These are phyloP conservation scores for Muscina levida DNA, from an alignment of 2,888 invertebrate species.

Conservation along the genomic window DNA sequence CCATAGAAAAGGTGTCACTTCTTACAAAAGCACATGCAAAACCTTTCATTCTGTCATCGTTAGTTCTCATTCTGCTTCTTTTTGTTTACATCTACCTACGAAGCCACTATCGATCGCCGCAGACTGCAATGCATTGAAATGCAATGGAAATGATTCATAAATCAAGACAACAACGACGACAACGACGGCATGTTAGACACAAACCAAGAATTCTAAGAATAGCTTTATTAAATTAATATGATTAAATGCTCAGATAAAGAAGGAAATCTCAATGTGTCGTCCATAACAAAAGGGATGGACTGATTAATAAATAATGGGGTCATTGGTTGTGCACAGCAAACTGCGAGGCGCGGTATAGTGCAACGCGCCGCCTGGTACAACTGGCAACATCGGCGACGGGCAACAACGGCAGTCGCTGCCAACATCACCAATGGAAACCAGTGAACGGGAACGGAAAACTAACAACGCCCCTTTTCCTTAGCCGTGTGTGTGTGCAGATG, in stretches of 20 bases:
- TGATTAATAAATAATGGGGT: conserved; percentile 17
- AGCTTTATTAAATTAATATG: conserved; percentile 25
- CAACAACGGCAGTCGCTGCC: not conserved
- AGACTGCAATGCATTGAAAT: not conserved
- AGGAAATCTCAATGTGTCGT: conserved; percentile 19
- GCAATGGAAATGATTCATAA: conserved; percentile 2
- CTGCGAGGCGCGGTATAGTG: too few species aligned
- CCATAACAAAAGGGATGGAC: not conserved
- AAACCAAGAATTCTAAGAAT: conserved; percentile 19
- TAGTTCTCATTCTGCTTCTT: too few species aligned
- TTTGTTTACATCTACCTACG: conserved; percentile 15
- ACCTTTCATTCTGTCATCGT: too few species aligned
- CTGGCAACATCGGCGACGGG: not conserved
- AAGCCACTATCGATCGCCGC: not conserved
- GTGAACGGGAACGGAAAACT: conserved; percentile 10
- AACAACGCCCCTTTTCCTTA: conserved; percentile 50
- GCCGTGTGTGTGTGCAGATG: not conserved
- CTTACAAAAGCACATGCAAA: too few species aligned
- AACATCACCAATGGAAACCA: conserved; percentile 1
- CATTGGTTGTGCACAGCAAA: conserved; percentile 8
- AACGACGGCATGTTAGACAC: not conserved
- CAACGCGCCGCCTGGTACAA: too few species aligned
- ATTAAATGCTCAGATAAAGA: not conserved
- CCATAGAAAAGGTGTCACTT: too few species aligned
- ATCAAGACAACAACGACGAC: not conserved